phyloP scores from a whole-genome alignment of 1,140 invertebrate genomes.

The Bombus waltoni region DNA sequence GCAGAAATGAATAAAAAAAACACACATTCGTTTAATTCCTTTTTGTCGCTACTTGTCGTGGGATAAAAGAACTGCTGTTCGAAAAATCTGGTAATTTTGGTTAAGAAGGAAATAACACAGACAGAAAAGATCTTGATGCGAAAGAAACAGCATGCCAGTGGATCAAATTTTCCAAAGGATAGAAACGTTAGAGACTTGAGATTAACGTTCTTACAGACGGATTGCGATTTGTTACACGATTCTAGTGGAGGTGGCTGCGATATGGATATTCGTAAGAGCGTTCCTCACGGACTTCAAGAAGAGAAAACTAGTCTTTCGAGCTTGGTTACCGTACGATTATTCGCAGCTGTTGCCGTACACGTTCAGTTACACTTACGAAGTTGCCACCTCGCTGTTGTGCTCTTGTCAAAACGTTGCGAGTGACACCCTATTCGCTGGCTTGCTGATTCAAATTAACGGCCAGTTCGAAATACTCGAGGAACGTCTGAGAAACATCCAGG shows the following conservation, averaged over 20 bases:
- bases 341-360: not conserved
- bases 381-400: not conserved
- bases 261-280: not conserved
- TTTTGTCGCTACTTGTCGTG: no score
- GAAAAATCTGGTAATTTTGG: no score
- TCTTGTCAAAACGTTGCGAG: not conserved
- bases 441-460: not conserved
- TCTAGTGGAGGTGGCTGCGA: not conserved
- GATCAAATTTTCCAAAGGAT: not conserved
- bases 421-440: not conserved
- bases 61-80: no score
- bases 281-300: not conserved
- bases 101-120: no score
- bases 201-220: not conserved
- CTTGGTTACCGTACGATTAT: conserved; percentile 1
- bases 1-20: not conserved
- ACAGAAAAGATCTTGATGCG: not conserved
- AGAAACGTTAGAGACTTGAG: not conserved
- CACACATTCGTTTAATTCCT: no score
- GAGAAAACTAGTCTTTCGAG: not conserved
- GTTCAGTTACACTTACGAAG: not conserved
- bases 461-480: not conserved
- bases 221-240: not conserved
- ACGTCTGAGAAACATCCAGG: not conserved
- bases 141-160: not conserved